Base-by-base conservation (phyloP, 2,888 invertebrate genomes). In the Oxytorus armatus region DNA sequence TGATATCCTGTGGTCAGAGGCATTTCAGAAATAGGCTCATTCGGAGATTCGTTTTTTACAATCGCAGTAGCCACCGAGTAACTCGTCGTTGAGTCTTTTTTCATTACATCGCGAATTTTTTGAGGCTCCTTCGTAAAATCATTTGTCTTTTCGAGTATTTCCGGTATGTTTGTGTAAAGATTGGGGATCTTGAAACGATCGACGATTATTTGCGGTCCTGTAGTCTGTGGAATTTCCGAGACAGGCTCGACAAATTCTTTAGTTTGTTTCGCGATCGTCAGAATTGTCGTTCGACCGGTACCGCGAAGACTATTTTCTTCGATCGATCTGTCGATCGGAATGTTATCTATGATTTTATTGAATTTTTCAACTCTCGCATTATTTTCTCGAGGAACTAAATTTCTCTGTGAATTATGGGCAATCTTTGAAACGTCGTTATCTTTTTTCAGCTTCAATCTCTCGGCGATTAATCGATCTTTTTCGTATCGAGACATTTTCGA, bases 151-250 rank as follows among this genome's bases (percentile, higher is more conserved):
- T 53, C 21, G n/a, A 18, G 7, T 21, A 16, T 36, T 7, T 36
- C 18, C 0, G 77, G 47, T 16, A 73, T 33, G 11, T 16, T 14
- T 53, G 33, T 55, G 36, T 49, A 51, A 11, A 49, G 49, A 0
- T 65, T 57, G n/a, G 33, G 21, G 5, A 74, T 11, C 42, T 65
- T 73, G 14, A 80, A 80, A 14, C 65, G 63, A 69, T 74, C 77
- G 14, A 65, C 36, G 3, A 69, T 18, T 16, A 79, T 74, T 33
- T 23, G 23, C 16, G 44, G 74, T 11, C 3, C 57, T 36, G 73
- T 78, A 3, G 78, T 68, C 33, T 18, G 36, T 33, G 53, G 39
- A 55, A 55, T 39, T 49, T 69, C 69, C 10, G 55, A 74, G 16
- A 69, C 39, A 0, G 74, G 79, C 21, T 78, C 66, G 11, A 10